These are phyloP conservation scores for Eremobia ochroleuca DNA, from an alignment of 2,888 invertebrate genomes.

Conservation along the genomic window DNA sequence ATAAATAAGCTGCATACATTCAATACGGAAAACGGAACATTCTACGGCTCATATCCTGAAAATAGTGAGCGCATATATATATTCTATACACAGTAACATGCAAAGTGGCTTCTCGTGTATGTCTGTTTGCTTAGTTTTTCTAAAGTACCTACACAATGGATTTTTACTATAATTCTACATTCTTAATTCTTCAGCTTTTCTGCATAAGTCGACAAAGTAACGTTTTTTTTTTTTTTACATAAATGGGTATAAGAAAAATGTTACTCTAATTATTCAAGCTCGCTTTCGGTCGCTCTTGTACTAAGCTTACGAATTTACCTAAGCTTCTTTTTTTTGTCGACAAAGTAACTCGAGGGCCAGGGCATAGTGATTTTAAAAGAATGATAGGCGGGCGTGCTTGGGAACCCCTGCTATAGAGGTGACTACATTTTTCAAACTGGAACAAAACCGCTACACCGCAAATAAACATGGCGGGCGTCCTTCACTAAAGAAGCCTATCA, in stretches of 20 bases:
- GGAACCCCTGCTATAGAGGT: neutral
- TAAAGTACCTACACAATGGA: no score
- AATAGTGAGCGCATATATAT: neutral
- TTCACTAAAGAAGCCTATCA: neutral
- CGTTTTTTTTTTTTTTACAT: neutral
- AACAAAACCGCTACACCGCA: neutral
- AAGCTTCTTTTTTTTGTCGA: no score
- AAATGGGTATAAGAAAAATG: no score
- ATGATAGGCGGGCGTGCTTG: neutral
- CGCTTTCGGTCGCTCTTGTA: no score
- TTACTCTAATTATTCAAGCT: no score
- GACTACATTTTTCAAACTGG: neutral
- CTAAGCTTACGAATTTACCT: no score
- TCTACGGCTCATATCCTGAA: neutral
- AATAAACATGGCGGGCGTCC: neutral
- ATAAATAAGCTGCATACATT: neutral
- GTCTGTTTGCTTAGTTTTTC: no score
- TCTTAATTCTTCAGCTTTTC: no score
- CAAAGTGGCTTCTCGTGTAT: no score
- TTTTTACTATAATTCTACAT: no score
- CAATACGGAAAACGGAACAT: neutral
- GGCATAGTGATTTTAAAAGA: neutral
- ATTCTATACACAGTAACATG: no score
- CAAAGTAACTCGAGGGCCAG: no score
- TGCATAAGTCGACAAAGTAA: neutral